Percentiles rank a stretch among this genome's conserved stretches.
Evolutionary conservation across 1,140 invertebrate species (phyloP).

Genomic region (Micrasema longulum): DNA sequence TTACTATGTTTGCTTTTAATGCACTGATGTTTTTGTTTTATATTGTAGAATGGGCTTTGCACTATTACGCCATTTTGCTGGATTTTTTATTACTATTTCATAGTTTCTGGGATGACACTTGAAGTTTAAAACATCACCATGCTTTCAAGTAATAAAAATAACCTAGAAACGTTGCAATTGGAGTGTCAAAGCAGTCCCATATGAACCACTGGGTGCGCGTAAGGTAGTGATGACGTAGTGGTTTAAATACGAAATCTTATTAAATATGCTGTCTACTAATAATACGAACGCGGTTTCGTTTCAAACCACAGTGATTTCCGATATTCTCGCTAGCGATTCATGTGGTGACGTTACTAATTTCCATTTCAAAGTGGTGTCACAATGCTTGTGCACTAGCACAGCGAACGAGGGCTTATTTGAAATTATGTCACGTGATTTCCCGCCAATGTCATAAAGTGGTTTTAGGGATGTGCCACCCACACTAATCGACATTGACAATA

Average conservation of each 20-base stretch:
- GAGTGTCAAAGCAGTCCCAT: too few species aligned
- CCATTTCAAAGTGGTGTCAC: slow-evolving; percentile 16
- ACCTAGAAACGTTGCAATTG: too few species aligned
- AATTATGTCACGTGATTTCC: slow-evolving; percentile 19
- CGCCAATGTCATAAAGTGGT: background rate
- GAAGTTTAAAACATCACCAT: too few species aligned
- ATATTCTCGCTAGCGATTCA: background rate
- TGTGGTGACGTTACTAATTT: slow-evolving; percentile 4
- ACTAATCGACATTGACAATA: background rate
- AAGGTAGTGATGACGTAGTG: background rate
- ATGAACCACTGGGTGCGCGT: background rate
- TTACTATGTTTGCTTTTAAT: too few species aligned
- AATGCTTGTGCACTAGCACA: background rate
- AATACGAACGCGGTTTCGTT: background rate
- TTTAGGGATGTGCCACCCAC: background rate
- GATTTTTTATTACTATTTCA: too few species aligned
- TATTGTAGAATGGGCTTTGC: too few species aligned
- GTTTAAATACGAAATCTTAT: background rate
- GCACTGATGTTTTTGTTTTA: too few species aligned
- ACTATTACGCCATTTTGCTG: too few species aligned
- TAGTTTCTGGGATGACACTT: too few species aligned
- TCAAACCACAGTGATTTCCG: background rate
- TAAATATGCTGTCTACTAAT: background rate
- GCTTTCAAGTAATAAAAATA: too few species aligned
- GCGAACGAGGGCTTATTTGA: too few species aligned